Evolutionary conservation across 2,888 invertebrate genomes (phyloP), one percentile per base, ranked within the genome.

Genomic region (Eupeodes latifasciatus): DNA sequence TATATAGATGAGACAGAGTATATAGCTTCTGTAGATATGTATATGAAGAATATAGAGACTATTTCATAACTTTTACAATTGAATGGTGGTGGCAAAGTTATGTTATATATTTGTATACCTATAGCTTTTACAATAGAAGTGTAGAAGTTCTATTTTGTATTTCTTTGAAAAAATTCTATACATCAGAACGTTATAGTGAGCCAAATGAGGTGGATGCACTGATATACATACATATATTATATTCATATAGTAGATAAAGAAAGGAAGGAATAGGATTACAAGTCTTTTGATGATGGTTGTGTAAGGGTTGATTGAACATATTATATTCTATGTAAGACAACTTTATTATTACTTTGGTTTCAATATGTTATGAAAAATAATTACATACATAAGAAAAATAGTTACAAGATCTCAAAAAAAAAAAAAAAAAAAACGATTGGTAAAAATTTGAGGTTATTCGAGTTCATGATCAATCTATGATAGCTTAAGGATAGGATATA

Each of bases 31-130:
- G 27, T 59, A 44, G 44, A 34, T 49, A 59, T 36, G 14, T 53
- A 19, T 49, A 61, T 75, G 16, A 3, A 55, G 19, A 55, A 19
- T 11, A 55, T 9, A 64, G 12, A 47, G 77, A 74, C 71, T 16
- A 47, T 77, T 88, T 88, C 88, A 88, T 85, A 78, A 85, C 81
- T 85, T 87, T 85, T 81, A 66, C 87, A 76, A 87, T 84, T 87
- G 84, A 84, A 86, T 79, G 87, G 76, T 75, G 34, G 47, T 61
- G 62, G 69, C 19, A 57, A 19, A 47, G 59, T 49, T 40, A 40
- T 9, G 40, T 5, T 5, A 40, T 40, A 14, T n/a, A 53, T n/a
- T 2, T 9, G 36, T 2, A 14, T 16, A 16, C 34, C 4, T 57
- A 11, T 76, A 49, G 40, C 44, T 47, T 66, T 44, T 57, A 40